Conservation (phyloP, 1,140 invertebrate species). For the Dendrolimus kikuchii region DNA sequence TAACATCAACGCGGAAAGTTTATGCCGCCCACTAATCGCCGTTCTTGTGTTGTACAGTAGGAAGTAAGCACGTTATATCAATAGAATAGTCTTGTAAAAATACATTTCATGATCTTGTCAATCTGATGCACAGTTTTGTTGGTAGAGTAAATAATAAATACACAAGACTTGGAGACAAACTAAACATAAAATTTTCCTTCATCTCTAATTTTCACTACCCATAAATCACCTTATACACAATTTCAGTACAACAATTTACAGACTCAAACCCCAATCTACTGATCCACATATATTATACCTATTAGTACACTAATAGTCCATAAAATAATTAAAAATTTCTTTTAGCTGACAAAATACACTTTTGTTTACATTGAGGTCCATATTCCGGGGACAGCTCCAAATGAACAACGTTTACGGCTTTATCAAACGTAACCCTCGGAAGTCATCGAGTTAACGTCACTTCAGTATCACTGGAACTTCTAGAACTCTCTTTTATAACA, state of each 20-base stretch:
- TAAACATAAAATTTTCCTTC: no score
- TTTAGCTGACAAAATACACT: conserved; percentile 23
- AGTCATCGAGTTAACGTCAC: conserved; percentile 69
- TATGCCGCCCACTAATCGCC: no score
- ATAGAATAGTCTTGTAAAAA: no score
- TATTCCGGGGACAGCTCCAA: conserved; percentile 34
- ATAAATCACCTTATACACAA: conserved; percentile 12
- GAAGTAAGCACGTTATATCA: no score
- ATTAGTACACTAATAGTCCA: conserved; percentile 27
- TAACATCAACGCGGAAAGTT: no score
- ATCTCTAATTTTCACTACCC: conserved; percentile 2
- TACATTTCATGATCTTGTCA: no score
- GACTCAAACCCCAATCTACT: conserved; percentile 48
- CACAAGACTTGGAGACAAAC: no score
- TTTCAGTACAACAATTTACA: conserved; percentile 23
- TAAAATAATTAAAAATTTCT: conserved; percentile 23
- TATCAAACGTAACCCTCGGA: conserved; percentile 55
- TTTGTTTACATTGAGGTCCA: conserved; percentile 28
- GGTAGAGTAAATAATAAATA: no score
- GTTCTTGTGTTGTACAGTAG: no score
- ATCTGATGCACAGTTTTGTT: no score
- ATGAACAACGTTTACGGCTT: conserved; percentile 50
- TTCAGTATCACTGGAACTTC: conserved; percentile 70
- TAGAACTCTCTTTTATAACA: conserved; percentile 69
- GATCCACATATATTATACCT: conserved; percentile 48